Evolutionary conservation across 2,888 invertebrate species (phyloP), one percentile per base, ranked within the genome.

Genomic region (Eupeodes latifasciatus): DNA sequence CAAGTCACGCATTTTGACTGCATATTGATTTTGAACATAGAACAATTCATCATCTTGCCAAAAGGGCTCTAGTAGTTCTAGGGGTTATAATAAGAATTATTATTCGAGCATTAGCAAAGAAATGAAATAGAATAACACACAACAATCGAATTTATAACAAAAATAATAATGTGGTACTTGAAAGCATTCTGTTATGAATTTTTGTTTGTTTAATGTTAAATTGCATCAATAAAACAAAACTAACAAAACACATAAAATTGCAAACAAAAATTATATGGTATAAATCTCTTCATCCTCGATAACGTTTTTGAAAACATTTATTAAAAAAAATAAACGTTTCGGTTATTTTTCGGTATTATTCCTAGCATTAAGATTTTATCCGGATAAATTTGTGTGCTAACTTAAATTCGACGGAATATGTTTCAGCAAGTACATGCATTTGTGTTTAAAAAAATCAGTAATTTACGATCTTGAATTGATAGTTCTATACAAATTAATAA

Each of bases 141-240:
- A 27, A 27, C 27, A 7, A 34, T n/a, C 0, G 59, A 59, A 59
- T 34, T 51, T 36, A n/a, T 2, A 34, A 19, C 19, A 19, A 27
- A 14, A 11, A 7, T 4, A 12, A 7, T 11, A 62, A 11, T 44
- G 2, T 16, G 51, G n/a, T 11, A 67, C n/a, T 51, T 67, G 27
- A 0, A 51, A 67, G 67, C 67, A 67, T 10, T 53, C 51, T 67
- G 67, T 67, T 67, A 67, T 67, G 67, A 66, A 49, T 66, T 49
- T 6, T 14, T 59, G 2, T 36, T 9, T 59, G 4, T 19, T 5
- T 19, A 9, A 11, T 27, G 57, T 57, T 12, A 57, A 55, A 9
- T 3, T 9, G 9, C 27, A 27, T 27, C 3, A 27, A 9, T 40
- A 9, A 40, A 40, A 61, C 7, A 61, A 40, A 61, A 16, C 16